Conservation (phyloP, 1,140 invertebrate genomes). For the Stenopsyche tienmushanensis region DNA sequence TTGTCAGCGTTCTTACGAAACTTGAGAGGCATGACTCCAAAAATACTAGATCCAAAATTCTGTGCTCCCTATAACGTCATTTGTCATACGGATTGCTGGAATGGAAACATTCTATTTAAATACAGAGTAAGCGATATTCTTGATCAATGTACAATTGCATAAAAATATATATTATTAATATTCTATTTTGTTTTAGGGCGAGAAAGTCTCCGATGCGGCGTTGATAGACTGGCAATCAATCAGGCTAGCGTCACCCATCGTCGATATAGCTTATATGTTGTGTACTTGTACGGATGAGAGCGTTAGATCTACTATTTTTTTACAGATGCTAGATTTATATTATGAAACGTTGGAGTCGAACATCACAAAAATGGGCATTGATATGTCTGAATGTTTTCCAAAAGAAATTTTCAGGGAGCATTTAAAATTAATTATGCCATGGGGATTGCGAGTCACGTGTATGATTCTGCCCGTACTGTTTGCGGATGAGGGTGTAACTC, state of each 20-base stretch:
- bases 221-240: slow-evolving; percentile 61
- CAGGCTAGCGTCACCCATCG: slow-evolving; percentile 58
- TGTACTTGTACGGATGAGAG: slow-evolving; percentile 55
- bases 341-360: slow-evolving; percentile 51
- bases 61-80: slow-evolving; percentile 24
- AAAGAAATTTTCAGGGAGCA: slow-evolving; percentile 48
- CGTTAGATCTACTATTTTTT: slow-evolving; percentile 51
- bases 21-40: no score
- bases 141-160: no score
- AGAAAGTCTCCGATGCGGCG: slow-evolving; percentile 46
- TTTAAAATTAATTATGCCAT: slow-evolving; percentile 44
- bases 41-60: neutral
- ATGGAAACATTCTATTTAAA: slow-evolving; percentile 31
- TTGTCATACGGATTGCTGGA: slow-evolving; percentile 33
- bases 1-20: no score
- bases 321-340: slow-evolving; percentile 57
- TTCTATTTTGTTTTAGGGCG: slow-evolving; percentile 37
- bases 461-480: slow-evolving; percentile 47
- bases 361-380: slow-evolving; percentile 47
- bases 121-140: slow-evolving; percentile 8
- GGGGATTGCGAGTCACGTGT: slow-evolving; percentile 46
- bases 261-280: slow-evolving; percentile 60
- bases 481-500: no score
- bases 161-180: no score
- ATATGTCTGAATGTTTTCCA: slow-evolving; percentile 52